A percentile compares a stretch with the other conserved stretches of the same genome.
Evolutionary conservation across 2,888 invertebrate species (phyloP).

Genomic region (Boloria selene): DNA sequence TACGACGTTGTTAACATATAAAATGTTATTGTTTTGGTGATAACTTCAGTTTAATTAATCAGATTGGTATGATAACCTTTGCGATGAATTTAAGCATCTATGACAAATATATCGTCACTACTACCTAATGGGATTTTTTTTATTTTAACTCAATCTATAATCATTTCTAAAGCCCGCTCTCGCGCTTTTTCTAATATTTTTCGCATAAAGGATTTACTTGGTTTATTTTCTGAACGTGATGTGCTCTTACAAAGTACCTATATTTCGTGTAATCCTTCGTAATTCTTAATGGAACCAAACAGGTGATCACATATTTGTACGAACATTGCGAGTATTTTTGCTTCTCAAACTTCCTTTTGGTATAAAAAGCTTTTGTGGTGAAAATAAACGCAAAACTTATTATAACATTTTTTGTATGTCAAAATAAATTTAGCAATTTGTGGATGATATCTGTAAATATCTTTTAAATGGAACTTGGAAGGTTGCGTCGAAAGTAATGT

Average conservation of each 20-base stretch:
- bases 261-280: constrained; percentile 58
- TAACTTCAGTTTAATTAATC: no score
- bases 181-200: not conserved
- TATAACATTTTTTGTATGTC: no score
- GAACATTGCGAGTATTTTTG: constrained; percentile 43
- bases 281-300: constrained; percentile 77
- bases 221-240: not conserved
- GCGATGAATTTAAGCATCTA: no score
- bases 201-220: not conserved
- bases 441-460: not conserved
- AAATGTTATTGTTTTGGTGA: no score
- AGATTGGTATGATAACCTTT: no score
- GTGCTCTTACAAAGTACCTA: constrained; percentile 21
- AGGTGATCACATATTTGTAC: constrained; percentile 66
- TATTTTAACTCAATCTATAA: no score
- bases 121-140: no score
- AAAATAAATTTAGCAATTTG: not conserved
- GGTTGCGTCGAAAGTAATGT: no score
- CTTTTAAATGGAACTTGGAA: not conserved
- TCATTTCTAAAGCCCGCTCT: no score
- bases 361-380: not conserved
- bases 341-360: constrained; percentile 52
- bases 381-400: not conserved
- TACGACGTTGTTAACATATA: no score
- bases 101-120: no score